Conservation (phyloP, 2,888 invertebrate genomes). For the Mythimna ferrago region DNA sequence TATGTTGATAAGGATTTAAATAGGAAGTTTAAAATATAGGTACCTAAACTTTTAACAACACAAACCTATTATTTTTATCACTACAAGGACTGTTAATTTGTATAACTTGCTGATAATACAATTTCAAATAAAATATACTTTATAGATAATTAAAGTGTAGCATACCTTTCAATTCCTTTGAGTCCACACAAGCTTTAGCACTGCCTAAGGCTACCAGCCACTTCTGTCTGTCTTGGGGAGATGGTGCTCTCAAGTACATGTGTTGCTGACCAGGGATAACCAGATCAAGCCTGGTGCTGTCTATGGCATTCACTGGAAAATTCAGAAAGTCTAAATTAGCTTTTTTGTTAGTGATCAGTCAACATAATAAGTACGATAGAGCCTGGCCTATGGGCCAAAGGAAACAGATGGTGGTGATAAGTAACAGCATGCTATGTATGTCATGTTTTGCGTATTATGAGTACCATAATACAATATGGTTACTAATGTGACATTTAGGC, state of each 20-base stretch:
- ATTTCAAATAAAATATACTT: conserved; percentile 6
- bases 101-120: conserved; percentile 17
- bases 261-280: conserved; percentile 96
- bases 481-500: background rate
- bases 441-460: no score
- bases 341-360: background rate
- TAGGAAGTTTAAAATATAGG: conserved; percentile 13
- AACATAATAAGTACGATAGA: background rate
- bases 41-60: conserved; percentile 5
- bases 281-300: conserved; percentile 93
- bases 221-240: conserved; percentile 94
- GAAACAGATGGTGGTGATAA: background rate
- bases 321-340: background rate
- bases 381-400: background rate
- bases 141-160: conserved; percentile 1
- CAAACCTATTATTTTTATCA: conserved; percentile 25
- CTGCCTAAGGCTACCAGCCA: conserved; percentile 96
- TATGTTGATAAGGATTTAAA: conserved; percentile 14
- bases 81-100: conserved; percentile 17
- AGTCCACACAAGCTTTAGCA: conserved; percentile 93
- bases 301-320: conserved; percentile 92
- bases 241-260: conserved; percentile 94
- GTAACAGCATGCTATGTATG: background rate
- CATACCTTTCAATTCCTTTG: conserved; percentile 80
- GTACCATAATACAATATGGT: background rate